Evolutionary conservation across 2,797 vertebrate genomes (phyloP).

Genomic region (Aplochiton taeniatus): DNA sequence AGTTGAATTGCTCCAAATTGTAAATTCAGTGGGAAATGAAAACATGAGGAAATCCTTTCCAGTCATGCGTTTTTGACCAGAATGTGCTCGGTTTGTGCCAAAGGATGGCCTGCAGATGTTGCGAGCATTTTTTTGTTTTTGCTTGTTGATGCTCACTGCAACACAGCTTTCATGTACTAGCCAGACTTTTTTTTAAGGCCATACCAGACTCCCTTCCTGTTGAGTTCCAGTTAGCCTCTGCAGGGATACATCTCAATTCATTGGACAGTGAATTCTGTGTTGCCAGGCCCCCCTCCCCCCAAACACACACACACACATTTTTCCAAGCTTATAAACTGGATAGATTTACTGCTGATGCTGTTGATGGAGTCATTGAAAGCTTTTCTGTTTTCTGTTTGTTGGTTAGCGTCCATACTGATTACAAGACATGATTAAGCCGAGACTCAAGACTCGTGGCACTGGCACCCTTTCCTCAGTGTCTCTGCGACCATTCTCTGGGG

Average conservation of each 20-base stretch:
- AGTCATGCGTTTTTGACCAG: constrained; percentile 5
- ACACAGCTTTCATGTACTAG: too few relatives aligned
- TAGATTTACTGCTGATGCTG: constrained; percentile 60
- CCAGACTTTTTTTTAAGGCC: too few relatives aligned
- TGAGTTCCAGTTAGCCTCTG: too few relatives aligned
- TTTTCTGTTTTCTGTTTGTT: constrained; percentile 42
- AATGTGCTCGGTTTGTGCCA: not conserved
- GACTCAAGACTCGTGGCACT: too few relatives aligned
- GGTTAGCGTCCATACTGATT: too few relatives aligned
- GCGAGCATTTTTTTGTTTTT: constrained; percentile 24
- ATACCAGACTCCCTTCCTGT: too few relatives aligned
- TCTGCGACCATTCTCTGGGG: too few relatives aligned
- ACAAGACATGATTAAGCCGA: too few relatives aligned
- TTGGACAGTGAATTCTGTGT: too few relatives aligned
- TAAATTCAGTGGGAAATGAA: constrained; percentile 31
- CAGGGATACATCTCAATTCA: too few relatives aligned
- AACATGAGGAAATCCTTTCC: constrained; percentile 39
- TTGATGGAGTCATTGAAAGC: constrained; percentile 65
- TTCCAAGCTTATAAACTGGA: constrained; percentile 54
- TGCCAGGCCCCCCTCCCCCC: too few relatives aligned
- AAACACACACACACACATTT: constrained; percentile 46
- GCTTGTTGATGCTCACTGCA: not conserved
- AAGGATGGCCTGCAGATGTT: constrained; percentile 6
- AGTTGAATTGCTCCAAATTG: constrained; percentile 34
- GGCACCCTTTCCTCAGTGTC: too few relatives aligned